phyloP scores from a whole-genome alignment of 2,113 vertebrate genomes.

The Poeciliopsis prolifica region DNA sequence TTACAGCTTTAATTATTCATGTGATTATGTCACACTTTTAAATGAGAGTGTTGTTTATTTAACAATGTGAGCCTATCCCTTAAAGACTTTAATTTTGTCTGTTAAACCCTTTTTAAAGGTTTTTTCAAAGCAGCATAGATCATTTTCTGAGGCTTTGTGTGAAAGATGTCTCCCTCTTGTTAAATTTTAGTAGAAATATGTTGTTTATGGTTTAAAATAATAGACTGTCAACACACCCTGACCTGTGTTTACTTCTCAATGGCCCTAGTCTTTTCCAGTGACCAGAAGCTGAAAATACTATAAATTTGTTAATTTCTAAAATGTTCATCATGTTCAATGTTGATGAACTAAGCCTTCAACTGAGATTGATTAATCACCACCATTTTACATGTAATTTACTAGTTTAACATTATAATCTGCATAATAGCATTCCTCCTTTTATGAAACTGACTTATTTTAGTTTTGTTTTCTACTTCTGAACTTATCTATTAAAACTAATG shows the following conservation, averaged over 20 bases:
- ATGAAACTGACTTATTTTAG: no score
- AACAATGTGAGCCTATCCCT: neutral
- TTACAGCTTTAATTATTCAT: neutral
- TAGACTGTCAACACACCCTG: neutral
- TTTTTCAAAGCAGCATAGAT: neutral
- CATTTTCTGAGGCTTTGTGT: neutral
- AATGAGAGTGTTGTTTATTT: neutral
- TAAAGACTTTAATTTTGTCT: neutral
- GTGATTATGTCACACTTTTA: constrained; percentile 1
- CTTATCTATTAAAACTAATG: neutral
- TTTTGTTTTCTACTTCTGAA: neutral
- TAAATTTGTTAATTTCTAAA: neutral
- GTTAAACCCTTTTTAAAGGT: neutral
- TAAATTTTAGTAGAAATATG: neutral
- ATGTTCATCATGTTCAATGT: neutral
- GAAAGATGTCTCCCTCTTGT: neutral
- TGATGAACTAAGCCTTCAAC: no score
- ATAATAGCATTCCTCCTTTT: neutral
- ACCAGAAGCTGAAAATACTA: neutral
- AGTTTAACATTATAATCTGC: neutral
- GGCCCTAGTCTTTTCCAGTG: neutral
- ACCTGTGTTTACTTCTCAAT: neutral
- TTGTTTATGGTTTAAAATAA: neutral
- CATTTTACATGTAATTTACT: neutral
- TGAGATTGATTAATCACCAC: neutral